Conservation (phyloP, 2,113 vertebrate genomes). For the Xerus inauris region DNA sequence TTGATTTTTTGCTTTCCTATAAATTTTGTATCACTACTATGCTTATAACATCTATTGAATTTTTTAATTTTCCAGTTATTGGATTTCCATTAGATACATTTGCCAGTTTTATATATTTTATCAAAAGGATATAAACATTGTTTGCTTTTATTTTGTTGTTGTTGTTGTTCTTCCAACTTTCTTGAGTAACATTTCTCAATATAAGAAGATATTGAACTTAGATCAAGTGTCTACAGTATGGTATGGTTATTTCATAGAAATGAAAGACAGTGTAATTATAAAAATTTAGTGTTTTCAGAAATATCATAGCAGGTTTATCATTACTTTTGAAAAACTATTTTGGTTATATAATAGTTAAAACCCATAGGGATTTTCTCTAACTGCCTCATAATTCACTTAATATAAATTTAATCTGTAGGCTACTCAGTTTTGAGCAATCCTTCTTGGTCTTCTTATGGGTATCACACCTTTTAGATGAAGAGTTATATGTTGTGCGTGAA, state of each 20-base stretch:
- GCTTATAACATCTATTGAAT: not conserved
- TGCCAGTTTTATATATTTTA: not conserved
- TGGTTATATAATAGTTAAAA: not conserved
- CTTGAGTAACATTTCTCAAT: not conserved
- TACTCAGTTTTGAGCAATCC: not conserved
- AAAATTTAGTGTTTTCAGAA: not conserved
- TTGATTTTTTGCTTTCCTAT: not conserved
- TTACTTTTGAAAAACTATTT: not conserved
- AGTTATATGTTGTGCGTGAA: no score
- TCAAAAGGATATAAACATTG: not conserved
- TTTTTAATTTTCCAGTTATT: not conserved
- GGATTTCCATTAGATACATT: not conserved
- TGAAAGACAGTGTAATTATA: not conserved
- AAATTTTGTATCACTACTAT: not conserved
- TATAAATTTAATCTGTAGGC: not conserved
- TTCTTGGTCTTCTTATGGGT: not conserved
- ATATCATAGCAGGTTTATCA: not conserved
- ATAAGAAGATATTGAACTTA: not conserved
- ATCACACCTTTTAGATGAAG: no score
- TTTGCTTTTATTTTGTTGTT: not conserved
- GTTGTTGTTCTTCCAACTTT: not conserved
- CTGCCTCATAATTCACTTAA: not conserved
- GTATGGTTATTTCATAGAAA: not conserved
- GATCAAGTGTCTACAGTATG: not conserved
- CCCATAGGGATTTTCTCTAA: not conserved